These are phyloP conservation scores for Melanerpes aurifrons DNA, from an alignment of 2,113 vertebrate genomes.

Conservation along the genomic window DNA sequence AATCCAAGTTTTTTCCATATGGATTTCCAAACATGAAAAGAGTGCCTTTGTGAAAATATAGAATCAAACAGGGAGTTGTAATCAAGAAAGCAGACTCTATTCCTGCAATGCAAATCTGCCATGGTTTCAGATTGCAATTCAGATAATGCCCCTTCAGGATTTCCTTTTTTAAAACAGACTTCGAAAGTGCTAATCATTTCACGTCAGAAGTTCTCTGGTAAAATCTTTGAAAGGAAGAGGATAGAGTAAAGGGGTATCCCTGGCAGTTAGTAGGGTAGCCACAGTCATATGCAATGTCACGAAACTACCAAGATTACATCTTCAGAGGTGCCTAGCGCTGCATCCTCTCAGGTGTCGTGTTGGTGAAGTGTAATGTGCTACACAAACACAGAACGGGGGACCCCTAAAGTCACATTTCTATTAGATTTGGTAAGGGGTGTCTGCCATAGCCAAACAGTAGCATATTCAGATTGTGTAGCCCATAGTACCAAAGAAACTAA, in stretches of 20 bases:
- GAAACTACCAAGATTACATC: neutral
- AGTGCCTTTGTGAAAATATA: neutral
- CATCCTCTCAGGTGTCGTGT: neutral
- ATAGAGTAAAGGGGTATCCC: neutral
- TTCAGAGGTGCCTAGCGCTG: neutral
- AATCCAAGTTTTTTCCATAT: neutral
- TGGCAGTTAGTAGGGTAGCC: neutral
- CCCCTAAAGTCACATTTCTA: neutral
- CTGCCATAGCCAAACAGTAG: fast-evolving
- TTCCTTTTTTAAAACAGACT: neutral
- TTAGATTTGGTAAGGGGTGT: neutral
- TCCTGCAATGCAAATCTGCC: neutral
- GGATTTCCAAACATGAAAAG: conserved; percentile 7
- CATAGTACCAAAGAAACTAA: neutral
- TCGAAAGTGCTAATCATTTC: fast-evolving
- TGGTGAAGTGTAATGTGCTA: neutral
- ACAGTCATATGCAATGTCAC: neutral
- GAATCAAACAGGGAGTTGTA: neutral
- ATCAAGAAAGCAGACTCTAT: neutral
- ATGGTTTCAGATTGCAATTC: neutral
- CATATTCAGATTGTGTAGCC: neutral
- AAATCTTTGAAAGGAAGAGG: neutral
- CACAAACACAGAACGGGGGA: neutral
- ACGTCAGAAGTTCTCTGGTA: neutral
- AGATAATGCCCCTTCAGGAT: neutral